Conservation (phyloP, 2,888 invertebrate genomes). For the Callimorpha dominula region DNA sequence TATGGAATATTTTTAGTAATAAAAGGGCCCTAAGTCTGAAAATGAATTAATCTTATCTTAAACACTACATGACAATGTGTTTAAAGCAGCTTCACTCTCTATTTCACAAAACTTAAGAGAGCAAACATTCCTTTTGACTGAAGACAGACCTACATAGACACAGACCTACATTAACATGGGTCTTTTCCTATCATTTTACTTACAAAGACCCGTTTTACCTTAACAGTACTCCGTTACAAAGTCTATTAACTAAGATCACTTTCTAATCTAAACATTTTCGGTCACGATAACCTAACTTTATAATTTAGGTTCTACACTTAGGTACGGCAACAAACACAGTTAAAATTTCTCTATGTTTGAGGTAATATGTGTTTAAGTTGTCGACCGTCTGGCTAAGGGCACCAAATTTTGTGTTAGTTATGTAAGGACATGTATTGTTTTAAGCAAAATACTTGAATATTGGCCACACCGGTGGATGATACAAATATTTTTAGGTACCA, state of each 20-base stretch:
- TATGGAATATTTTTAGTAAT: too few species aligned
- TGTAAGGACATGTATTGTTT: not conserved
- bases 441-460: not conserved
- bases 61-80: too few species aligned
- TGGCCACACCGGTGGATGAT: not conserved
- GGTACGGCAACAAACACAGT: conserved; percentile 31
- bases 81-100: too few species aligned
- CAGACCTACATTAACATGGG: not conserved
- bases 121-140: too few species aligned
- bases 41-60: too few species aligned
- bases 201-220: not conserved
- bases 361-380: conserved; percentile 19
- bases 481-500: too few species aligned
- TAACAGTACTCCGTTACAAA: not conserved
- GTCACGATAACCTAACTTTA: conserved; percentile 24
- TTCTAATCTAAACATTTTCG: not conserved
- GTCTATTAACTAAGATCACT: not conserved
- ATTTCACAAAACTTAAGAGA: too few species aligned
- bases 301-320: conserved; percentile 29
- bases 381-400: conserved; percentile 1
- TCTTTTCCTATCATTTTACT: not conserved
- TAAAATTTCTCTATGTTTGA: conserved; percentile 37
- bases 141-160: too few species aligned
- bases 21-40: too few species aligned
- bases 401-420: not conserved